Base-by-base conservation (phyloP, 2,113 vertebrate genomes). In the Motacilla tschutschensis region DNA sequence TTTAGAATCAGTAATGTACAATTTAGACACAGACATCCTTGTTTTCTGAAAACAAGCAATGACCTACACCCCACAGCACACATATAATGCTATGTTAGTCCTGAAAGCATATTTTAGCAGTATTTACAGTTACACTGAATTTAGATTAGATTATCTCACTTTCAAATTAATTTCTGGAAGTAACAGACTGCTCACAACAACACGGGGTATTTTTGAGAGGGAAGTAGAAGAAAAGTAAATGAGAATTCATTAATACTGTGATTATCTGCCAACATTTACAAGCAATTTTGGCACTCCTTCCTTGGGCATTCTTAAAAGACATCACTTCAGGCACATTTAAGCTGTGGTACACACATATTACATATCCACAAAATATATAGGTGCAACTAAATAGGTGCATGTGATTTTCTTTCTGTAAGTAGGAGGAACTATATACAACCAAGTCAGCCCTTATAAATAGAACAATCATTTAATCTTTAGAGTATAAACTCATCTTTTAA, bases 41-140 rank as follows among this genome's bases (percentile, higher is more conserved):
- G 89, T 92, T 90, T 64, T 91, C 75, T 79, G 86, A 95, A 93
- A 95, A 92, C 90, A 95, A 71, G 58, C 57, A 66, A 19, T 66
- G 87, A 93, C 88, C 93, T 83, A 33, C 21, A 79, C 29, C 62
- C 72, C 58, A 38, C 58, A 29, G 62, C 43, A 85, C 25, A 79
- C 43, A 73, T 12, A 48, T 33, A 92, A 92, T 69, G 44, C 48
- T 87, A 78, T 36, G 3, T 41, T 75, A 77, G 86, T 51, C 83
- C 33, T 53, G 55, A 89, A 87, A 89, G 77, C 83, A 89, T 92
- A 93, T 82, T 81, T 94, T 73, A 91, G 87, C 80, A 88, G 74
- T 85, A 92, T 72, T 89, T 85, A 24, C 48, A 87, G 78, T 93
- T 87, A 92, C 82, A 4, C 87, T 83, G 93, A 87, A 94, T 80